Evolutionary conservation across 1,140 invertebrate species (phyloP), one percentile per base, ranked within the genome.

Genomic region (Magallana gigas): DNA sequence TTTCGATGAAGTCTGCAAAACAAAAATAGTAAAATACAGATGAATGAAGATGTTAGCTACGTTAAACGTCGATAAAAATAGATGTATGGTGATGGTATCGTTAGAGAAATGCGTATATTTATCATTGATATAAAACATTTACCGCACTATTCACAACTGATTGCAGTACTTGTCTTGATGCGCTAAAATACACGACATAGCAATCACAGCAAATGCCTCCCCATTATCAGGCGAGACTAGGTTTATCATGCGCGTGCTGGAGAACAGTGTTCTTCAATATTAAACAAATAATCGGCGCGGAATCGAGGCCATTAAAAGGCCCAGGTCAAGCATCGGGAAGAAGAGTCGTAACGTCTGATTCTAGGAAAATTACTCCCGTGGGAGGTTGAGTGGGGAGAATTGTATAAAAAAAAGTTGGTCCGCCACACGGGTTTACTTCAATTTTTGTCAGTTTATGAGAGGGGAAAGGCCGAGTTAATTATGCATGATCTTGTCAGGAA

Each of bases 121-220:
- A 18, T 76, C 14, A 76, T 76, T 76, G 68, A 76, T 76, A 76
- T 76, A 29, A 76, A 76, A 29, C 68, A 76, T 29, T 76, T 76
- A 76, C 23, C 29, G 36, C 23, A 76, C 23, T 29, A 23, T 76
- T 76, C 23, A 12, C 68, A 76, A 8, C 23, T 76, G 68, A 76
- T 29, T 29, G 23, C 36, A 36, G 11, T 23, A 11, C 11, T 76
- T 76, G 23, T 4, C 16, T 64, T 64, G 16, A 64, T 64, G 36
- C 36, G 36, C 14, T n/a, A 64, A 64, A n/a, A 64, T n/a, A 18
- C 7, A 64, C 7, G 11, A 64, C 60, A 64, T 16, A 18, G 60
- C 14, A 64, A 64, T 64, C 60, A 64, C 16, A 16, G 18, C 60
- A 7, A 18, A 16, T 64, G 60, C 16, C 16, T 23, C 36, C 14